Percentiles rank a stretch among this genome's conserved stretches.
These are phyloP conservation scores for Catocala nupta DNA, from an alignment of 2,888 invertebrate genomes.

Conservation along the genomic window DNA sequence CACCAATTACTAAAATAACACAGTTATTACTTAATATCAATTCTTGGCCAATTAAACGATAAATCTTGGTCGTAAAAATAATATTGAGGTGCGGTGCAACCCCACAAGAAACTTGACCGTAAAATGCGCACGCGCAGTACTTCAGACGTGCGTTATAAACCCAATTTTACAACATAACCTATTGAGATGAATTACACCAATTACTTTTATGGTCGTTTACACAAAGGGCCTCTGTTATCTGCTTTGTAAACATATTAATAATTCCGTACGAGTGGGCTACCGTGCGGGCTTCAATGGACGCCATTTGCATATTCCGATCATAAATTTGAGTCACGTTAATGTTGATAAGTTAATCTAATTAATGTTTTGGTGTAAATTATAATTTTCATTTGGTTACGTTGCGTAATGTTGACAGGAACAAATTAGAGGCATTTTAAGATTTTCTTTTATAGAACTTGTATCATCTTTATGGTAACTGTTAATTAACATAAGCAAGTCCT, in stretches of 20 bases:
- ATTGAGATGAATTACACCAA: conserved; percentile 79
- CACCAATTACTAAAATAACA: conserved; percentile 18
- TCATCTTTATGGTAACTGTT: neutral
- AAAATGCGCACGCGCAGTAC: conserved; percentile 54
- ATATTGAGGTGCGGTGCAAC: conserved; percentile 52
- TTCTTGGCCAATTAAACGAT: conserved; percentile 34
- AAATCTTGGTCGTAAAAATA: conserved; percentile 39
- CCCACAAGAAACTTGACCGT: conserved; percentile 54
- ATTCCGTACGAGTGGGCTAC: conserved; percentile 59
- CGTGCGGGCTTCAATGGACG: conserved; percentile 54
- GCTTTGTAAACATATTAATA: conserved; percentile 74
- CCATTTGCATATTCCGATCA: conserved; percentile 62
- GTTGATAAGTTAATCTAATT: conserved; percentile 56
- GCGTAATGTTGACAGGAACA: conserved; percentile 13
- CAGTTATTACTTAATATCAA: conserved; percentile 36
- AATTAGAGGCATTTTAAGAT: conserved; percentile 6
- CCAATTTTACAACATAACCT: conserved; percentile 66
- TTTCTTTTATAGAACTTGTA: neutral
- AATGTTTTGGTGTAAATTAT: conserved; percentile 49
- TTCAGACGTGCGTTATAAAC: conserved; percentile 47
- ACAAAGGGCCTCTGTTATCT: conserved; percentile 66
- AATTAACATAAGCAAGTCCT: neutral
- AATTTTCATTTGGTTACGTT: conserved; percentile 42
- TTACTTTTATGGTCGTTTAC: conserved; percentile 74
- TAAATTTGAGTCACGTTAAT: conserved; percentile 54